These are phyloP conservation scores for Calidris pugnax DNA, from an alignment of 2,113 vertebrate genomes.

Conservation along the genomic window DNA sequence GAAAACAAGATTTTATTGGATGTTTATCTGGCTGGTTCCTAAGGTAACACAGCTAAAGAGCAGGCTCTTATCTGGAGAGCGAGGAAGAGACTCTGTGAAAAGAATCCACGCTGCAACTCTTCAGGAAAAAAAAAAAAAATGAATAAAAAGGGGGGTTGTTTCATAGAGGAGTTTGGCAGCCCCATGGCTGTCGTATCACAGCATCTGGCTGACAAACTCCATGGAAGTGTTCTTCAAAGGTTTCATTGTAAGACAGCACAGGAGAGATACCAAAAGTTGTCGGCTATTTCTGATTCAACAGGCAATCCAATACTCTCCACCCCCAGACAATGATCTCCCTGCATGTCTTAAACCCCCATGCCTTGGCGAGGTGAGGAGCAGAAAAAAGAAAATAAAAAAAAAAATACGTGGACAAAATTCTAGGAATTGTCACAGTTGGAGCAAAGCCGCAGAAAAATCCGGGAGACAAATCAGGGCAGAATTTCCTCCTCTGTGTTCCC, in stretches of 20 bases:
- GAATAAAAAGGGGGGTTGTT: background rate
- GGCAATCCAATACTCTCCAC: background rate
- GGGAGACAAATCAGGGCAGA: background rate
- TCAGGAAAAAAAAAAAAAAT: conserved; percentile 9
- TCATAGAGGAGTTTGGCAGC: conserved; percentile 21
- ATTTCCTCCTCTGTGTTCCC: background rate
- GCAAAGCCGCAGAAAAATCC: background rate
- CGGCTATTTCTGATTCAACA: conserved; percentile 7
- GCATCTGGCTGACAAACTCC: conserved; percentile 8
- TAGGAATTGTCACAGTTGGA: background rate
- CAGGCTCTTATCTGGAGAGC: conserved; percentile 62
- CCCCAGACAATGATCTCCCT: background rate
- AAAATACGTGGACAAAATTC: background rate
- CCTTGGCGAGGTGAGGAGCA: background rate
- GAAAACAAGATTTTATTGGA: conserved; percentile 53
- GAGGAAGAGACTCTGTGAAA: conserved; percentile 1
- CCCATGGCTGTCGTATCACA: background rate
- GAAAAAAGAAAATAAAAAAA: background rate
- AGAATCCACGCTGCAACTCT: conserved; percentile 38
- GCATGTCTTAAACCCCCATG: background rate
- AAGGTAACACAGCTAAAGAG: conserved; percentile 59
- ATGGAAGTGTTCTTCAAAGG: background rate
- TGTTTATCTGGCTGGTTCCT: conserved; percentile 53
- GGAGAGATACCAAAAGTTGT: background rate
- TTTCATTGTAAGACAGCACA: background rate